Evolutionary conservation across 2,888 invertebrate genomes (phyloP).

Genomic region (Charanyca ferruginea): DNA sequence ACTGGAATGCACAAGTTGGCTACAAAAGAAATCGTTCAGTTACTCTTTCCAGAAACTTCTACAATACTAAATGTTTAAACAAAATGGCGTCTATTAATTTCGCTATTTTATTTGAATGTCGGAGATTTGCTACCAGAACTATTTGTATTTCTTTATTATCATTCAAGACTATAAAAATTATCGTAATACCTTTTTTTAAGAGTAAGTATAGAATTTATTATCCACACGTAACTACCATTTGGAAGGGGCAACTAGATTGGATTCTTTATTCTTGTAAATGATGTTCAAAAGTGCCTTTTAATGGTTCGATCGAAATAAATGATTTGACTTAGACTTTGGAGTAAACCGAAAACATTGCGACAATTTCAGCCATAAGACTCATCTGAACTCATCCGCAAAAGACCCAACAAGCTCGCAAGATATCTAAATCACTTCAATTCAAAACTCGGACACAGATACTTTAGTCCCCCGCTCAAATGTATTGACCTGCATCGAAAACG

Average conservation of each 20-base stretch:
- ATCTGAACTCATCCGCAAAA: slow-evolving; percentile 32
- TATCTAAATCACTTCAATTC: slow-evolving; percentile 57
- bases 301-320: too few species aligned
- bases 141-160: too few species aligned
- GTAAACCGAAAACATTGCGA: not conserved
- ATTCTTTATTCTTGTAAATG: too few species aligned
- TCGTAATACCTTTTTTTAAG: too few species aligned
- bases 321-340: too few species aligned
- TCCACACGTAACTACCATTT: too few species aligned
- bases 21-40: slow-evolving; percentile 69
- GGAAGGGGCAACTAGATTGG: too few species aligned
- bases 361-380: not conserved
- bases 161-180: too few species aligned
- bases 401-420: slow-evolving; percentile 26
- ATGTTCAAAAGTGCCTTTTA: too few species aligned
- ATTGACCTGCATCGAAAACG: slow-evolving; percentile 77
- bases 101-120: not conserved
- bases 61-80: slow-evolving; percentile 20
- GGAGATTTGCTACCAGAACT: not conserved
- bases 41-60: slow-evolving; percentile 45
- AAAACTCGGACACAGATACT: slow-evolving; percentile 65
- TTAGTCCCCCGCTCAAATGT: slow-evolving; percentile 71
- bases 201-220: too few species aligned
- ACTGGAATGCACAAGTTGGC: slow-evolving; percentile 72
- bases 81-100: slow-evolving; percentile 26